A percentile compares a stretch with the other conserved stretches of the same genome.
Evolutionary conservation across 2,113 vertebrate genomes (phyloP).

Genomic region (Chitala chitala): DNA sequence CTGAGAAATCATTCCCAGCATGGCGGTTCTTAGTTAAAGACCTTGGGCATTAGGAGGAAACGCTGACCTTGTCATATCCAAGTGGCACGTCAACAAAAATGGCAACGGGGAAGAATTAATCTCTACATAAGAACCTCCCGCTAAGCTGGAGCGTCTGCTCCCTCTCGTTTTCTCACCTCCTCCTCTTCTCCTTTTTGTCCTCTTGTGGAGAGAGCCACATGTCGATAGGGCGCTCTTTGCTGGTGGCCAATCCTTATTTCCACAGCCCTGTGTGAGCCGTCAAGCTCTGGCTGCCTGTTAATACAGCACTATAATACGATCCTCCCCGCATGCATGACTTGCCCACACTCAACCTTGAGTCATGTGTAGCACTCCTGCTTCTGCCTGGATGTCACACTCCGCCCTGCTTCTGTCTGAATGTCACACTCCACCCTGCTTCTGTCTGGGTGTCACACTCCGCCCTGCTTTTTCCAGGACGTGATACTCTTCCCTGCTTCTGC

Average conservation of each 20-base stretch:
- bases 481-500: background rate
- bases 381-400: no score
- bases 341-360: no score
- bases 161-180: background rate
- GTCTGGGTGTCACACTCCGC: no score
- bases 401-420: no score
- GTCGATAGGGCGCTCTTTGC: background rate
- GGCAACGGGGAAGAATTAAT: slow-evolving; percentile 27
- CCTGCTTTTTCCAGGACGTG: background rate
- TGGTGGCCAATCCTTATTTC: background rate
- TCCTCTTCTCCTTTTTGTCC: slow-evolving; percentile 21
- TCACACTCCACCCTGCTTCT: no score
- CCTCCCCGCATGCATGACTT: no score
- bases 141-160: background rate
- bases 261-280: background rate
- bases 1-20: slow-evolving; percentile 16
- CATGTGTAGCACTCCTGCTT: no score
- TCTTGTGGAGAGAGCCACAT: background rate
- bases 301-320: no score
- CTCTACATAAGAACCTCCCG: slow-evolving; percentile 29
- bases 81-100: slow-evolving; percentile 31
- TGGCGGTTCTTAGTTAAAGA: slow-evolving; percentile 29
- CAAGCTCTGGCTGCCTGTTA: no score
- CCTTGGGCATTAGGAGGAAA: slow-evolving; percentile 27
- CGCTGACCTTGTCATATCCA: slow-evolving; percentile 33